These are phyloP conservation scores for Axinella damicornis DNA, from an alignment of 37 sponge, comb jelly and placozoan genomes.

Conservation along the genomic window DNA sequence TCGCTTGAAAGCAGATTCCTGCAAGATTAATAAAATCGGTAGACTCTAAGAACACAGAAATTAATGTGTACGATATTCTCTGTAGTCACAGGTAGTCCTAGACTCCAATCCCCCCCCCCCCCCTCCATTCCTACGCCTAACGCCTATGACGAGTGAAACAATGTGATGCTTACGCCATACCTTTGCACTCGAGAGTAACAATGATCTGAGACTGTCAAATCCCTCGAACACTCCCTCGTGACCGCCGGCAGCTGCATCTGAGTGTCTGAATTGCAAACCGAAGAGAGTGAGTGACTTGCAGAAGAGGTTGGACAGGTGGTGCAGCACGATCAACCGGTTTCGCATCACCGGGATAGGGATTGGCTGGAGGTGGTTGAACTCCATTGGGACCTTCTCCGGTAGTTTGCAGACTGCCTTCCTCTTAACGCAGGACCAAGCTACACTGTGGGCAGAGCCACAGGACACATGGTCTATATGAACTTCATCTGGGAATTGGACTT, in stretches of 20 bases:
- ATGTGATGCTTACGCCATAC: no score
- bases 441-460: conserved; percentile 95
- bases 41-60: no score
- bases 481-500: conserved; percentile 60
- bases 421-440: conserved; percentile 87
- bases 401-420: conserved; percentile 67
- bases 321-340: conserved; percentile 88
- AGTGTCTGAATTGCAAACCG: conserved; percentile 37
- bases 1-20: conserved; percentile 91
- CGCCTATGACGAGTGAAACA: no score
- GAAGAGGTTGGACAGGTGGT: conserved; percentile 83
- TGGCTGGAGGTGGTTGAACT: conserved; percentile 85
- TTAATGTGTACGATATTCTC: no score
- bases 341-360: conserved; percentile 64
- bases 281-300: conserved; percentile 82
- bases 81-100: no score
- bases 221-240: conserved; percentile 44
- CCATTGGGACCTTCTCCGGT: conserved; percentile 81
- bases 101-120: no score
- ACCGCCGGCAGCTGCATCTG: not conserved
- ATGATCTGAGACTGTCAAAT: conserved; percentile 66
- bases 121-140: no score
- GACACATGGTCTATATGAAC: conserved; percentile 86
- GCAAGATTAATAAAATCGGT: not conserved
- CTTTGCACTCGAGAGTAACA: conserved; percentile 79